phyloP scores from a whole-genome alignment of 2,797 vertebrate species.

The Myotis daubentonii region DNA sequence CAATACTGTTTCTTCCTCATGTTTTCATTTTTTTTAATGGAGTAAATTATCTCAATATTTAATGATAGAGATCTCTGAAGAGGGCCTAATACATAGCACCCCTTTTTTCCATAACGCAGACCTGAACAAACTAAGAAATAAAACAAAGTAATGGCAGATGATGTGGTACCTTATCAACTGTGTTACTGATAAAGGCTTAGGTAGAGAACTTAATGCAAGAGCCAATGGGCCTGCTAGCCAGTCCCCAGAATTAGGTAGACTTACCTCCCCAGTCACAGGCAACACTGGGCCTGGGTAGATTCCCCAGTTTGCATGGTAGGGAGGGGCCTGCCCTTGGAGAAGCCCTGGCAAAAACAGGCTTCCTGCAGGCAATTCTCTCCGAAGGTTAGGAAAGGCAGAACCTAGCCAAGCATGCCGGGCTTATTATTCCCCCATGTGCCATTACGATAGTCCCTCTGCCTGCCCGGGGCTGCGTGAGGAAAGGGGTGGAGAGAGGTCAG shows the following conservation, averaged over 20 bases:
- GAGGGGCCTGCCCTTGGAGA: background rate
- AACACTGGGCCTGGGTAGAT: background rate
- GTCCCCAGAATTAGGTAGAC: background rate
- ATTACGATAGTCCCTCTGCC: background rate
- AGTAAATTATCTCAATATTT: background rate
- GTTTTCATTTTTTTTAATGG: background rate
- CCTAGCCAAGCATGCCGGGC: background rate
- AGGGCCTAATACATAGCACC: background rate
- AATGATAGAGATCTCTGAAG: background rate
- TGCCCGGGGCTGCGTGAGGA: background rate
- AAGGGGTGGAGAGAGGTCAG: background rate
- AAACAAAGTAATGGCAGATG: background rate
- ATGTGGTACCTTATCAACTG: background rate
- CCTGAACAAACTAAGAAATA: constrained; percentile 2
- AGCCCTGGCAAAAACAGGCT: background rate
- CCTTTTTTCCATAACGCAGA: background rate
- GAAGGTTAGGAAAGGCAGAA: too few species aligned
- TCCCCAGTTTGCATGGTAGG: background rate
- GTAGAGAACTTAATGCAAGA: background rate
- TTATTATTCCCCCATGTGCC: background rate
- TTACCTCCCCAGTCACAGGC: background rate
- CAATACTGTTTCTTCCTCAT: background rate
- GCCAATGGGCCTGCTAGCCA: background rate
- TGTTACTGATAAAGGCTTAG: background rate
- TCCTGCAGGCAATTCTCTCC: background rate